These are phyloP conservation scores for Stegastes partitus DNA, from an alignment of 2,113 vertebrate genomes.

Conservation along the genomic window DNA sequence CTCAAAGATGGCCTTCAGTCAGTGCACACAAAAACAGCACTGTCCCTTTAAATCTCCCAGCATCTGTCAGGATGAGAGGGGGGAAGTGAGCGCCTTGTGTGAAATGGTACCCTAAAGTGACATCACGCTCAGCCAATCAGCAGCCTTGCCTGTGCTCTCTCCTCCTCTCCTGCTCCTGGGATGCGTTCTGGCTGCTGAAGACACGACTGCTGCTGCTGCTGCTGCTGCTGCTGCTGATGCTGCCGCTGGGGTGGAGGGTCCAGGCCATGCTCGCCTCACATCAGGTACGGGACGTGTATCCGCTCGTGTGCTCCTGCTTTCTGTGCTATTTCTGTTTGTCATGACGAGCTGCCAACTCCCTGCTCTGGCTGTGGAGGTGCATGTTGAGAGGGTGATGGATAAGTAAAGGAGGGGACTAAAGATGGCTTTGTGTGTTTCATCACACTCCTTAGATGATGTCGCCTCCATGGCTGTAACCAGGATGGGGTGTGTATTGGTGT, in stretches of 20 bases:
- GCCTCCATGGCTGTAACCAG: conserved; percentile 52
- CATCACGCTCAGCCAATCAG: conserved; percentile 77
- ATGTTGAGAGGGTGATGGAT: conserved; percentile 23
- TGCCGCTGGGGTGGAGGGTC: conserved; percentile 53
- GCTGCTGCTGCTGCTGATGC: conserved; percentile 58
- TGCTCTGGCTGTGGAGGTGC: neutral
- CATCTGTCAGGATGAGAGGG: conserved; percentile 62
- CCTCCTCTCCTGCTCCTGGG: conserved; percentile 52
- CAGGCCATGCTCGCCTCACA: conserved; percentile 60
- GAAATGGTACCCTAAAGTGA: conserved; percentile 75
- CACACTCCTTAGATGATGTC: conserved; percentile 61
- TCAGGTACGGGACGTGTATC: conserved; percentile 54
- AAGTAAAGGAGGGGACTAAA: conserved; percentile 45
- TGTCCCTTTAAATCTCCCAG: conserved; percentile 78
- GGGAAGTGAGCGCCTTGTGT: conserved; percentile 42
- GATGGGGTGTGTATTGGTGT: conserved; percentile 35
- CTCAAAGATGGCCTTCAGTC: conserved; percentile 24
- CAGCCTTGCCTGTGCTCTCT: conserved; percentile 33
- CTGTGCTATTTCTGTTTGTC: neutral
- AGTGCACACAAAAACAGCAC: conserved; percentile 58
- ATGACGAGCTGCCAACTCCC: neutral
- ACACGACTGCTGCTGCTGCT: conserved; percentile 48
- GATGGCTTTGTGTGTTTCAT: conserved; percentile 66
- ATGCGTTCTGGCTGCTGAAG: conserved; percentile 53
- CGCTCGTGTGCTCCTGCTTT: conserved; percentile 1